These are phyloP conservation scores for Limnephilus marmoratus DNA, from an alignment of 2,888 invertebrate species.

Conservation along the genomic window DNA sequence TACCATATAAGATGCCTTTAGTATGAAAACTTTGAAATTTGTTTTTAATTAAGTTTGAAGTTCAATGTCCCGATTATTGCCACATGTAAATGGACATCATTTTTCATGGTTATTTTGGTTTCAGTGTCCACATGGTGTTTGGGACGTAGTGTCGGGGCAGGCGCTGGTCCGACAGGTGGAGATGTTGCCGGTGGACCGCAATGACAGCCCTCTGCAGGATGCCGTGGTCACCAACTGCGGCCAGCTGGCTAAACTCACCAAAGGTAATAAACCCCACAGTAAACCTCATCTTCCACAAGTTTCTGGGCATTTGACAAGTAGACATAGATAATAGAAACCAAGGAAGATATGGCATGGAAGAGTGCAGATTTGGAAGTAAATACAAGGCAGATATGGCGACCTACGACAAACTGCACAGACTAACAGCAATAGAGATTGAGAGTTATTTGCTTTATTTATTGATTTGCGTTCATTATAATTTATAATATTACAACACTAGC, in stretches of 20 bases:
- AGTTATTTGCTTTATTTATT: too few species aligned
- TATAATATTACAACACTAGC: too few species aligned
- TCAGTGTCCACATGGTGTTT: conserved; percentile 98
- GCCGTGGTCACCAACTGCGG: conserved; percentile 94
- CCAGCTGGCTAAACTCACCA: conserved; percentile 89
- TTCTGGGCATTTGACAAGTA: neutral
- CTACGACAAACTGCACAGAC: too few species aligned
- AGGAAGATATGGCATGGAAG: too few species aligned
- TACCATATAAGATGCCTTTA: too few species aligned
- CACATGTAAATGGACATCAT: neutral
- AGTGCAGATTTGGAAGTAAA: too few species aligned
- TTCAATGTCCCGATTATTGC: too few species aligned
- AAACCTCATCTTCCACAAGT: conserved; percentile 62
- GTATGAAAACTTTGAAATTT: too few species aligned
- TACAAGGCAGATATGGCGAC: too few species aligned
- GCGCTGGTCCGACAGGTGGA: conserved; percentile 94
- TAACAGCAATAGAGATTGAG: too few species aligned
- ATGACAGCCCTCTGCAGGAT: conserved; percentile 94
- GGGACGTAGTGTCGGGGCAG: conserved; percentile 95
- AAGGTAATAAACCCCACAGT: conserved; percentile 72
- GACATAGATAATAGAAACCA: neutral
- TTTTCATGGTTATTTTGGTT: neutral
- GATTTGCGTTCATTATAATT: too few species aligned
- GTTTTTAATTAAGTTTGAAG: too few species aligned
- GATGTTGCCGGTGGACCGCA: conserved; percentile 91